These are phyloP conservation scores for Chrysomela aeneicollis DNA, from an alignment of 2,888 invertebrate genomes.

Conservation along the genomic window DNA sequence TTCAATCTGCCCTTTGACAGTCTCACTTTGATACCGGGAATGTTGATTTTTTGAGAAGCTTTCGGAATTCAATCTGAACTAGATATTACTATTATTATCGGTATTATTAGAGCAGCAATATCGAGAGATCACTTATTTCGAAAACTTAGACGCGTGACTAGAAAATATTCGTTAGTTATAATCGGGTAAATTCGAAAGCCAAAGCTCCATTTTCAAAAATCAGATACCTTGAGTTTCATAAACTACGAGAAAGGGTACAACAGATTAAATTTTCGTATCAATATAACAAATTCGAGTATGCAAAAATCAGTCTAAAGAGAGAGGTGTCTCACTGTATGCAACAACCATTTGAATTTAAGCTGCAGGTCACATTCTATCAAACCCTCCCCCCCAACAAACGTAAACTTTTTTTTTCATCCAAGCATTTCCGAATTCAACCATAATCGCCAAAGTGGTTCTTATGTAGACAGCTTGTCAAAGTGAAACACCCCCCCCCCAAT, in stretches of 20 bases:
- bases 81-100: background rate
- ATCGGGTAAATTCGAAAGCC: background rate
- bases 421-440: no score
- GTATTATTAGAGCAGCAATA: no score
- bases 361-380: no score
- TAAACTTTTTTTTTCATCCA: no score
- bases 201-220: slow-evolving; percentile 9
- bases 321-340: background rate
- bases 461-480: no score
- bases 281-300: background rate
- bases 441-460: no score
- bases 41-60: background rate
- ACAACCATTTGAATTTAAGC: no score
- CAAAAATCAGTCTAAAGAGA: background rate
- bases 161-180: background rate
- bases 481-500: no score
- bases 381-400: no score
- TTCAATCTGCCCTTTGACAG: background rate
- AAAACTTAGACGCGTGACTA: background rate
- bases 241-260: background rate
- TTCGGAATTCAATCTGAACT: background rate
- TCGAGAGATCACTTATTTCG: background rate
- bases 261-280: background rate
- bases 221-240: background rate
- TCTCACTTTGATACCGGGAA: background rate